These are phyloP conservation scores for Platysteira castanea DNA, from an alignment of 2,113 vertebrate genomes.

Conservation along the genomic window DNA sequence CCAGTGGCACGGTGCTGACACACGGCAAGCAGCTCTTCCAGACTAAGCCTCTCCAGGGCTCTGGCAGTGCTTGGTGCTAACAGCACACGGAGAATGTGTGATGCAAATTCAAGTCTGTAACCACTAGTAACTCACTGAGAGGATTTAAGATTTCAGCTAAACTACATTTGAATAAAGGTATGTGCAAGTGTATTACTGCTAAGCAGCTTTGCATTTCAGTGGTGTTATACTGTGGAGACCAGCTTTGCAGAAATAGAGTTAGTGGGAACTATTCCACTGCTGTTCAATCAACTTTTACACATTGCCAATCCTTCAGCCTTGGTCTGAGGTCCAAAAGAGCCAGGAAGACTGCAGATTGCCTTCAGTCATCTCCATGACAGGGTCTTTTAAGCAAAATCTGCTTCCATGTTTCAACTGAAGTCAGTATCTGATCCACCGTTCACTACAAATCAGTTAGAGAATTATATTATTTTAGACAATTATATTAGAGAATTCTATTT, in stretches of 20 bases:
- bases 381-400: not conserved
- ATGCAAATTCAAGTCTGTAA: constrained; percentile 12
- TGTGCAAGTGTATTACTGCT: not conserved
- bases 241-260: not conserved
- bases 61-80: not conserved
- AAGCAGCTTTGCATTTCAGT: not conserved
- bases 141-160: constrained; percentile 13
- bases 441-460: not conserved
- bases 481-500: not conserved
- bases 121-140: not conserved
- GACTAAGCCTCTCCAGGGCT: not conserved
- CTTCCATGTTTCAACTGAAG: not conserved
- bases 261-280: not conserved
- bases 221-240: not conserved
- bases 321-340: not conserved
- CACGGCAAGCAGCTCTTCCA: not conserved
- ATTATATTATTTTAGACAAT: not conserved
- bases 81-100: not conserved
- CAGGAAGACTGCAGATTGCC: not conserved
- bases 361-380: not conserved
- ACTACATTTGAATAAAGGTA: not conserved
- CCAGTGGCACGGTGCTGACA: not conserved
- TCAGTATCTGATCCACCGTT: not conserved
- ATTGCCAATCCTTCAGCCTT: not conserved
- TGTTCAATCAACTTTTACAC: not conserved